A percentile compares a stretch with the other conserved stretches of the same genome.
Evolutionary conservation across 2,797 vertebrate species (phyloP).

Genomic region (Semotilus atromaculatus): DNA sequence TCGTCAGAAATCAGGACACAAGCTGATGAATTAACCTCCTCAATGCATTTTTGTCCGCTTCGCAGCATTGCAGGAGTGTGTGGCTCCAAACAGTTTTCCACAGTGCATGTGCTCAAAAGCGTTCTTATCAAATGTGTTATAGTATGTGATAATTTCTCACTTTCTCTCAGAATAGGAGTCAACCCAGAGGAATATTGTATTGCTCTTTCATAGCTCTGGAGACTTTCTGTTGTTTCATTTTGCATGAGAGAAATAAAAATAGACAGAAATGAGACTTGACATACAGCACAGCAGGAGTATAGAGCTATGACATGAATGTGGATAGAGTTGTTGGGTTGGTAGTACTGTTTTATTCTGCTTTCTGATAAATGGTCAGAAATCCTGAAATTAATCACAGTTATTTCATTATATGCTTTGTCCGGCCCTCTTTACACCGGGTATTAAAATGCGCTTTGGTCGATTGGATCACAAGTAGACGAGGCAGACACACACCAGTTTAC

Average conservation of each 20-base stretch:
- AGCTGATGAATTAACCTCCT: constrained; percentile 37
- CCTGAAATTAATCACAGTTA: background rate
- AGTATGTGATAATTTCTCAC: background rate
- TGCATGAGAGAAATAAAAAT: background rate
- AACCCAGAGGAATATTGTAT: background rate
- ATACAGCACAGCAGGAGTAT: background rate
- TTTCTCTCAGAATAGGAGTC: background rate
- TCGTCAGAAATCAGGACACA: constrained; percentile 41
- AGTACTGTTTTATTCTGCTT: background rate
- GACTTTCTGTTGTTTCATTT: background rate
- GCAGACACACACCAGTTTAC: too few relatives aligned
- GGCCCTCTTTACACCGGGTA: background rate
- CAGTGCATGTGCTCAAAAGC: background rate
- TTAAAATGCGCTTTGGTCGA: too few relatives aligned
- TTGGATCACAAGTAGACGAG: too few relatives aligned
- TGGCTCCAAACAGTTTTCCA: background rate
- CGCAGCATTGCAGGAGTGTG: background rate
- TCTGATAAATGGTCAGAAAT: background rate
- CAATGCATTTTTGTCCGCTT: constrained; percentile 46
- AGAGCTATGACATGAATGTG: background rate
- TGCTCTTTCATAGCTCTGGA: background rate
- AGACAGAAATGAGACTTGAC: background rate
- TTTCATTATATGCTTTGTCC: background rate
- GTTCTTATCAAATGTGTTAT: background rate
- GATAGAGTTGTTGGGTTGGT: background rate